Evolutionary conservation across 64 coral and sea anemone species (phyloP), one percentile per base, ranked within the genome.

Genomic region (Trachythela sp.): DNA sequence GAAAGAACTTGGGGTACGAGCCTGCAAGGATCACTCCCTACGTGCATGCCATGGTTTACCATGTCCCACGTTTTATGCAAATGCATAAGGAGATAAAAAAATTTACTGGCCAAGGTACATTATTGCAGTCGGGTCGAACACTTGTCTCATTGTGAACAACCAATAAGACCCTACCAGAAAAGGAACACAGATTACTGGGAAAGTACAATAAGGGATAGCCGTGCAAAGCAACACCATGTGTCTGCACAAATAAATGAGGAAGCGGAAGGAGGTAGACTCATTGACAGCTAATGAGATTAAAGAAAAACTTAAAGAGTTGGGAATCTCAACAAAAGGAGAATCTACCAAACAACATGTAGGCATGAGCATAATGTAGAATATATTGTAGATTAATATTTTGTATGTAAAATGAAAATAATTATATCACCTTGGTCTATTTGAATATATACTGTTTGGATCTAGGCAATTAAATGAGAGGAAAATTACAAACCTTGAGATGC

Each of bases 81-180:
- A 77, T 27, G 71, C 71, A 77, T 38, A 77, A 77, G 29, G 71
- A 3, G 71, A 35, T 77, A 10, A 77, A 77, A n/a, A 77, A 77
- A 77, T 77, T 77, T 77, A 77, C 71, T 77, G 71, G 71, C 31
- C 71, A 77, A 77, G 71, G 71, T 77, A 77, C 3, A 15, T 2
- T 35, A 32, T 77, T 7, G 71, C 2, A 77, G 30, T 7, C 71
- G 71, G 31, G 31, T 77, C 30, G 71, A 77, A 17, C 71, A 34
- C 36, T 38, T 77, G 29, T 77, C 71, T 17, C 4, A 35, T n/a
- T 77, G 71, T 34, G 0, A 77, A 35, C 71, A n/a, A 77, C 71
- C 4, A 77, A 34, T n/a, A 77, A 77, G 71, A n/a, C 30, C 36
- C 9, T 77, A 77, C 71, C 71, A 77, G 71, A 77, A 77, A 34